Base-by-base conservation (phyloP, 1,140 invertebrate genomes). In the Bombus pyrosoma region DNA sequence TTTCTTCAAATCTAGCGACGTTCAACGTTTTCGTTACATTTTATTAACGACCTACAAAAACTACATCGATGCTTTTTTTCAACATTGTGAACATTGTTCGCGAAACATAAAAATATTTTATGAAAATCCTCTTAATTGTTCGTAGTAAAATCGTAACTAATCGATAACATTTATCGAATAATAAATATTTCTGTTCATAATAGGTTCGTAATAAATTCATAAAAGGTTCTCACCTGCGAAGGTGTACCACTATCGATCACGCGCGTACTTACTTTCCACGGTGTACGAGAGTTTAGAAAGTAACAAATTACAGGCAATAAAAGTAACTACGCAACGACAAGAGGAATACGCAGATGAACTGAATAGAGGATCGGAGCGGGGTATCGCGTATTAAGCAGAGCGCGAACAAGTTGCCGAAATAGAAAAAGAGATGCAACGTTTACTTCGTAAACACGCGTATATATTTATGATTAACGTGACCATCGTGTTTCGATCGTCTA, bases 391-490 rank as follows among this genome's bases (percentile, higher is more conserved):
- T 75, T 57, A 75, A 37, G 25, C 25, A 4, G 47, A 53, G 3
- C 39, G 5, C 5, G 75, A n/a, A 53, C 64, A 64, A 53, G 43
- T 37, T 80, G 22, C 41, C 37, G 2, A 28, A 22, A 37, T 37
- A 18, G 9, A 6, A 37, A 15, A 8, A 13, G 12, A 47, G 10
- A 15, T 8, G 43, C 43, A 32, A 6, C 32, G 64, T 22, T 34
- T 9, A 32, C 28, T 43, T 59, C 43, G 59, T 86, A 86, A 87
- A 87, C 62, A 76, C 9, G 71, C 43, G 6, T 86, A 81, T 8
- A 53, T 53, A 2, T 81, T 87, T 87, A 86, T 81, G 83, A 87
- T 81, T 75, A 62, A 87, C 68, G 25, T 28, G 28, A 43, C 9
- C 69, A 25, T 10, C 69, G n/a, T 10, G 13, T 66, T 86, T 73